These are phyloP conservation scores for Enteromius unitaeniatus DNA, from an alignment of 2,797 vertebrate species.

Conservation along the genomic window DNA sequence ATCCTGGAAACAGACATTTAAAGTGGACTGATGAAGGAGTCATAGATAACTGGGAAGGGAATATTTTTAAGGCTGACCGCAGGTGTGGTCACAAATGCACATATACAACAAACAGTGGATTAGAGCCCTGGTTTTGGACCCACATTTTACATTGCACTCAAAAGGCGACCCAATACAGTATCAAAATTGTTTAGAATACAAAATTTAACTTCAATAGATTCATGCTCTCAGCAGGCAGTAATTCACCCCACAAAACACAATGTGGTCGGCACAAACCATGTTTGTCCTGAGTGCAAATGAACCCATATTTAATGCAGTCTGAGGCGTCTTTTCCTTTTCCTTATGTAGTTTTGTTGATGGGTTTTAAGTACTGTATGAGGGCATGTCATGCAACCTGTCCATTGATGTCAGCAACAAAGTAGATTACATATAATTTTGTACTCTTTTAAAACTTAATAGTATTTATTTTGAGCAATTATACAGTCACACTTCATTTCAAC, in stretches of 20 bases:
- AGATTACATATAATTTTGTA: not conserved
- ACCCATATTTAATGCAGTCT: not conserved
- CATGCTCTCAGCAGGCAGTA: constrained; percentile 23
- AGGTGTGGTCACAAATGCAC: constrained; percentile 45
- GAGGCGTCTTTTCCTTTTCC: not conserved
- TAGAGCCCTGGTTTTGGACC: constrained; percentile 24
- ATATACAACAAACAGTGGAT: constrained; percentile 39
- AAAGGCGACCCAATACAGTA: not conserved
- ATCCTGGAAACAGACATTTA: constrained; percentile 26
- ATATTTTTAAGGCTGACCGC: not conserved
- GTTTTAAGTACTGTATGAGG: not conserved
- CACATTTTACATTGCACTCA: not conserved
- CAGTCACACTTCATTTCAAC: not conserved
- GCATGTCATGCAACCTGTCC: not conserved
- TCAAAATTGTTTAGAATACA: constrained; percentile 7
- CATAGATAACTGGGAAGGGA: constrained; percentile 6
- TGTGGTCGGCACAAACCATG: constrained; percentile 10
- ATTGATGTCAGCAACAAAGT: not conserved
- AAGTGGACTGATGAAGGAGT: constrained; percentile 15
- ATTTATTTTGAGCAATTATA: not conserved
- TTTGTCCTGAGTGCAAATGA: constrained; percentile 18
- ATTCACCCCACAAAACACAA: not conserved
- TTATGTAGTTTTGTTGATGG: not conserved
- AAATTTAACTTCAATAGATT: constrained; percentile 13
- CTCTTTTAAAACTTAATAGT: too few species aligned